A percentile compares a stretch with the other conserved stretches of the same genome.
Conservation (phyloP, 2,888 invertebrate genomes). For the Hypsopygia costalis region DNA sequence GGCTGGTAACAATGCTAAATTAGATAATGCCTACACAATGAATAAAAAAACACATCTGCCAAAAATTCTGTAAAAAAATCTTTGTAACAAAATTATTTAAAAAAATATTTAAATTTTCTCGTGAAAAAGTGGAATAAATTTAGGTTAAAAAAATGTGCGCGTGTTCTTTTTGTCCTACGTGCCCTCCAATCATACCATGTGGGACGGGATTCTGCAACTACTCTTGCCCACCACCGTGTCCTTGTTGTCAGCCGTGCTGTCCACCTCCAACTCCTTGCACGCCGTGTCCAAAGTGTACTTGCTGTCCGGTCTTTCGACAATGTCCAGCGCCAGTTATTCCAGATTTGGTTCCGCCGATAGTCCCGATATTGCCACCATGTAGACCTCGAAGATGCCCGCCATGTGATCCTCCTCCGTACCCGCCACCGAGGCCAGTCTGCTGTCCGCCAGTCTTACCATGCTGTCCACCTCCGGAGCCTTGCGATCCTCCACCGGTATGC, state of each 20-base stretch:
- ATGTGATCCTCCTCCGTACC: conserved; percentile 45
- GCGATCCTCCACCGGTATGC: conserved; percentile 65
- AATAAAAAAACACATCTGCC: no score
- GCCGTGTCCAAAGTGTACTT: conserved; percentile 63
- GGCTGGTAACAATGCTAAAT: neutral
- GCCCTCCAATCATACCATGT: conserved; percentile 63
- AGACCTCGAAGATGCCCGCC: conserved; percentile 55
- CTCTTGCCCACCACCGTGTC: conserved; percentile 56
- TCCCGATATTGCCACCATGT: conserved; percentile 60
- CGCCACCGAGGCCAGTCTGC: conserved; percentile 52
- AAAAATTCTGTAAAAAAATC: neutral
- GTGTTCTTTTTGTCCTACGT: conserved; percentile 54
- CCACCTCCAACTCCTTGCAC: conserved; percentile 63
- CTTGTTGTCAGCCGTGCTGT: conserved; percentile 59
- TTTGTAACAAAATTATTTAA: neutral
- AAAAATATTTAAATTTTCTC: conserved; percentile 19
- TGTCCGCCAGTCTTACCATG: conserved; percentile 68
- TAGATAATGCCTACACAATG: neutral
- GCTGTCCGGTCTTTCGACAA: conserved; percentile 51
- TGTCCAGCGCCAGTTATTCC: conserved; percentile 64
- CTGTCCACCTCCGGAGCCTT: conserved; percentile 62
- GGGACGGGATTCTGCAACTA: conserved; percentile 47
- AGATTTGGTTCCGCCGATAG: conserved; percentile 60
- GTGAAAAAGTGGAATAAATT: conserved; percentile 6
- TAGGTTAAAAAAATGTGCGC: conserved; percentile 40